Conservation (phyloP, 2,797 vertebrate species). For the Clarias pachynema region DNA sequence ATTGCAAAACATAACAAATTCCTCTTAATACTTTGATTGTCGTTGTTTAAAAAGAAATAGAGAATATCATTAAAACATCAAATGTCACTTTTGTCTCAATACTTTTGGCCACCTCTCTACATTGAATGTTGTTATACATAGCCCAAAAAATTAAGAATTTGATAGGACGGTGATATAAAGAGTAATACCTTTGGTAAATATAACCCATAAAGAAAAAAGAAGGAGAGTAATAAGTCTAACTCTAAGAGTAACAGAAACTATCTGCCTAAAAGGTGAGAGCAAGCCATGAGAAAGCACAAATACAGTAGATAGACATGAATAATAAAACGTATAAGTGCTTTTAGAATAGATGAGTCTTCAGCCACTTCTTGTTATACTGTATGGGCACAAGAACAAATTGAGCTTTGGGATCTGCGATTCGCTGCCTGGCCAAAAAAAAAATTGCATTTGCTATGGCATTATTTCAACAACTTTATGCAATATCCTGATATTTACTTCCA, state of each 20-base stretch:
- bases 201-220: not conserved
- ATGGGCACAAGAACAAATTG: not conserved
- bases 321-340: slow-evolving; percentile 1
- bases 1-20: too few relatives aligned
- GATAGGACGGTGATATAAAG: not conserved
- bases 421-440: too few relatives aligned
- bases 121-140: too few relatives aligned
- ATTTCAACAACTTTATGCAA: too few relatives aligned
- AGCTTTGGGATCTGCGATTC: too few relatives aligned
- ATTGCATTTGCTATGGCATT: too few relatives aligned
- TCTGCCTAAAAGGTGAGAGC: not conserved
- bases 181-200: not conserved
- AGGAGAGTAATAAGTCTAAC: not conserved
- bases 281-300: not conserved
- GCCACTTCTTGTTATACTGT: not conserved
- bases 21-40: too few relatives aligned
- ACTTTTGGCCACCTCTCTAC: too few relatives aligned
- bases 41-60: too few relatives aligned
- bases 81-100: too few relatives aligned
- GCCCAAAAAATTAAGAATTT: not conserved
- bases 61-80: too few relatives aligned
- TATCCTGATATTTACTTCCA: too few relatives aligned
- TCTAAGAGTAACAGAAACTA: not conserved
- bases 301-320: not conserved
- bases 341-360: not conserved